A percentile compares a stretch with the other conserved stretches of the same genome.
Evolutionary conservation across 2,797 vertebrate species (phyloP).

Genomic region (Lepilemur ruficaudatus): DNA sequence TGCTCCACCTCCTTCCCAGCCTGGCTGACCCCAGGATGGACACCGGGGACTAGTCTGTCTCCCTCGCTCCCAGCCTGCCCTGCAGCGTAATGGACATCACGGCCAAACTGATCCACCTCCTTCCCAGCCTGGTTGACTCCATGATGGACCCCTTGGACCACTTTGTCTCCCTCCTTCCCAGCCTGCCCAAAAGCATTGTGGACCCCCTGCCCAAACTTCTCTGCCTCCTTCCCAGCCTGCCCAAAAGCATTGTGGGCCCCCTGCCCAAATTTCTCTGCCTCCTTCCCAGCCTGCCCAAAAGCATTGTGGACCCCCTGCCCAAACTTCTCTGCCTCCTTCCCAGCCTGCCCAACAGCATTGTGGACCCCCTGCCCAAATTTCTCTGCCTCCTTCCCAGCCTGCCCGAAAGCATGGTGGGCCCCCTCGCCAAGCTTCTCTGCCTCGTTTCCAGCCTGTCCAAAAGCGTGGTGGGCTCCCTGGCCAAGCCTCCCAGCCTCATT

Average conservation of each 20-base stretch:
- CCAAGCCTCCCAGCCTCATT: neutral
- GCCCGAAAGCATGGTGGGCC: neutral
- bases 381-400: neutral
- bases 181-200: neutral
- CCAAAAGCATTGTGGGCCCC: neutral
- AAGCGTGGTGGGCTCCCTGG: neutral
- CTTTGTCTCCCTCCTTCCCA: neutral
- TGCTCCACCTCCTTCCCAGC: neutral
- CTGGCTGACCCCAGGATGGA: neutral
- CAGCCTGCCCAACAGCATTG: neutral
- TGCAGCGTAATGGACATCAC: neutral
- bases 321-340: neutral
- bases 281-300: slow-evolving; percentile 17
- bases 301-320: neutral
- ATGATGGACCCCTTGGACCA: neutral
- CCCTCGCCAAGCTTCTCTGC: neutral
- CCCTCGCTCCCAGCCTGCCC: slow-evolving; percentile 44
- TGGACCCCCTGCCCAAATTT: neutral
- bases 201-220: neutral
- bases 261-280: neutral
- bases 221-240: neutral
- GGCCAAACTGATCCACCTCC: neutral
- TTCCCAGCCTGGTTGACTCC: neutral
- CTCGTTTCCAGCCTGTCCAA: neutral
- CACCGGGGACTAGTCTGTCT: neutral